Percentiles rank a stretch among this genome's conserved stretches.
Conservation (phyloP, 2,113 vertebrate genomes). For the Sus scrofa region T2T-Sscrofa CM000813.6:115864001-115864500, state of each 20-base stretch:
- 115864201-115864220: neutral
- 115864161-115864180: neutral
- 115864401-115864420: neutral
- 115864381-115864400: neutral
- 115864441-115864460: neutral
- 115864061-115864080: neutral
- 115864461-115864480: neutral
- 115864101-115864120: neutral
- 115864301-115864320: neutral
- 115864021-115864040: neutral
- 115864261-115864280: neutral
- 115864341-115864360: neutral
- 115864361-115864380: neutral
- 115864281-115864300: neutral
- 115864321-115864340: neutral
- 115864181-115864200: neutral
- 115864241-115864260: neutral
- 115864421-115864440: neutral
- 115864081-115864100: neutral
- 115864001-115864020: accelerated
- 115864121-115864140: neutral
- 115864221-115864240: neutral
- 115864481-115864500: neutral
- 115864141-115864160: neutral
- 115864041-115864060: neutral